phyloP scores from a whole-genome alignment of 2,797 vertebrate species.

The Muscicapa comitata region DNA sequence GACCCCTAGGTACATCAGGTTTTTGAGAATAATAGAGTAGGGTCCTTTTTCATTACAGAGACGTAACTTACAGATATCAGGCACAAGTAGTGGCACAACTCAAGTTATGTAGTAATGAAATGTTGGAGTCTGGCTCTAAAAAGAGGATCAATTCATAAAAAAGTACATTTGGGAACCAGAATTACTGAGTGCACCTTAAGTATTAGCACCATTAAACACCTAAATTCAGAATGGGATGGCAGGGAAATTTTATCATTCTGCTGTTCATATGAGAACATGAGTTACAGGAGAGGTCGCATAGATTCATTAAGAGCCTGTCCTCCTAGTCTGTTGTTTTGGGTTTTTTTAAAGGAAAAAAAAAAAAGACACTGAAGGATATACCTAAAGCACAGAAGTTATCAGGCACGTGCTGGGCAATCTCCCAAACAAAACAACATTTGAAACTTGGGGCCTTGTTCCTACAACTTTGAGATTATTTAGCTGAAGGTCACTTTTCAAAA shows the following conservation, averaged over 20 bases:
- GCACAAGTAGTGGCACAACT: not conserved
- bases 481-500: not conserved
- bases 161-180: not conserved
- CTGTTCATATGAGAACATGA: not conserved
- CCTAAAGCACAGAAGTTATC: not conserved
- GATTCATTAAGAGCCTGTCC: not conserved
- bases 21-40: not conserved
- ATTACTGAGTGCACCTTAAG: not conserved
- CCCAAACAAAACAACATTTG: not conserved
- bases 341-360: not conserved
- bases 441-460: not conserved
- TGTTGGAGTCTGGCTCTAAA: not conserved
- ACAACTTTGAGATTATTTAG: not conserved
- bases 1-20: not conserved
- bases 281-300: not conserved
- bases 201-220: not conserved
- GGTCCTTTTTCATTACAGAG: not conserved
- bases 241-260: not conserved
- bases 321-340: not conserved
- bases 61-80: not conserved
- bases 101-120: not conserved
- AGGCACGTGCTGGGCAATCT: not conserved
- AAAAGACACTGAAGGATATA: not conserved
- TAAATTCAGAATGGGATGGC: not conserved
- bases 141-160: not conserved